phyloP scores from a whole-genome alignment of 1,140 invertebrate genomes.

The Thalassaphorura encarpata region DNA sequence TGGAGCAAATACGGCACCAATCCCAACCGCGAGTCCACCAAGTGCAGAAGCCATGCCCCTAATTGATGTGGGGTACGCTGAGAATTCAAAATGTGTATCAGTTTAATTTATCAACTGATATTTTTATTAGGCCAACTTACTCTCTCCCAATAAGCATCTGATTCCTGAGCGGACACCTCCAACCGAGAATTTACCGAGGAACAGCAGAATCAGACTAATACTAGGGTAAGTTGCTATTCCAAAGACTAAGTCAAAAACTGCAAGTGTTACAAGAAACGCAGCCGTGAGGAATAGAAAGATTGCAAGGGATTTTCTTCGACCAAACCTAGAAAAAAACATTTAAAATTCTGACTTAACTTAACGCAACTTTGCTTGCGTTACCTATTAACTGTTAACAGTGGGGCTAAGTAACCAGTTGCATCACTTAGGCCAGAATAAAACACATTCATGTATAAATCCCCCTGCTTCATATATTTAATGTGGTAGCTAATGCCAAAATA shows the following conservation, averaged over 20 bases:
- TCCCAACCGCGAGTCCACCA: neutral
- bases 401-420: conserved; percentile 15
- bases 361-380: neutral
- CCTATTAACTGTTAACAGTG: conserved; percentile 23
- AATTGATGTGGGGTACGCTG: conserved; percentile 5
- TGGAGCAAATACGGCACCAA: conserved; percentile 1
- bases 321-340: neutral
- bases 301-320: neutral
- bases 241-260: neutral
- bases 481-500: conserved; percentile 29
- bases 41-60: neutral
- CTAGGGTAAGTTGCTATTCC: neutral
- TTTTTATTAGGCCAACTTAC: too few species aligned
- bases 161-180: conserved; percentile 6
- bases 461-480: conserved; percentile 18
- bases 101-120: too few species aligned
- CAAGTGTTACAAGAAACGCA: neutral
- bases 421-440: conserved; percentile 18
- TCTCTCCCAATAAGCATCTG: neutral
- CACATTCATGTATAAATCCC: conserved; percentile 22
- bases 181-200: conserved; percentile 12
- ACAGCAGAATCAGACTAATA: neutral
- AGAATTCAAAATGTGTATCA: too few species aligned
- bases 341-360: neutral
- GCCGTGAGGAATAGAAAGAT: neutral